Conservation (phyloP, 2,797 vertebrate genomes). For the Emydoidea blandingii region DNA sequence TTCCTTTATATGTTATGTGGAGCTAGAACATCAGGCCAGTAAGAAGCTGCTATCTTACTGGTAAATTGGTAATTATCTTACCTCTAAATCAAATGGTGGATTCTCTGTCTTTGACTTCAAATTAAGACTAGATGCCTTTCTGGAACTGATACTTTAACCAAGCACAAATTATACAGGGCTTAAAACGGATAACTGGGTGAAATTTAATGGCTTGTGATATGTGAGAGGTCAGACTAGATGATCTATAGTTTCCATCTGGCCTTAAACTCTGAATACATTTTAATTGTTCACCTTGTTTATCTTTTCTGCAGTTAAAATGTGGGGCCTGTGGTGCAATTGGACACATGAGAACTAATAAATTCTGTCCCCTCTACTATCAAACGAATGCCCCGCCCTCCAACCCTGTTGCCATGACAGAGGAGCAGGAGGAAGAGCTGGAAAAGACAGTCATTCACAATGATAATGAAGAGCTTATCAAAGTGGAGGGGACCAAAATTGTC, state of each 20-base stretch:
- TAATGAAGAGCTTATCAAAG: conserved; percentile 98
- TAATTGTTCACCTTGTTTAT: neutral
- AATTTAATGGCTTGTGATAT: neutral
- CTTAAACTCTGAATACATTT: neutral
- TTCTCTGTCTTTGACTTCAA: neutral
- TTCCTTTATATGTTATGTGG: neutral
- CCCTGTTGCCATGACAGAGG: conserved; percentile 99
- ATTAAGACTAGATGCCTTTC: neutral
- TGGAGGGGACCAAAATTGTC: conserved; percentile 98
- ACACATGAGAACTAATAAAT: conserved; percentile 99
- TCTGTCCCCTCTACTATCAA: conserved; percentile 98
- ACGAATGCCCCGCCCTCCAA: conserved; percentile 98
- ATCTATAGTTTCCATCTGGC: neutral
- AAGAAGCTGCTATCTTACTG: neutral
- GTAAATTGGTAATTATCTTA: neutral
- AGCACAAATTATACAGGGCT: neutral
- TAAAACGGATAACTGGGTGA: neutral
- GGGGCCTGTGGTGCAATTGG: conserved; percentile 98
- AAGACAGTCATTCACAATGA: conserved; percentile 98
- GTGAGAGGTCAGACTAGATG: neutral
- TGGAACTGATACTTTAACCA: neutral
- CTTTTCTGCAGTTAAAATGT: conserved; percentile 91
- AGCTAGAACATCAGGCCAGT: neutral
- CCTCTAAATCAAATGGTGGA: neutral
- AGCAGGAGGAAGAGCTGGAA: conserved; percentile 98